These are phyloP conservation scores for Synanceia verrucosa DNA, from an alignment of 2,797 vertebrate species.

Conservation along the genomic window DNA sequence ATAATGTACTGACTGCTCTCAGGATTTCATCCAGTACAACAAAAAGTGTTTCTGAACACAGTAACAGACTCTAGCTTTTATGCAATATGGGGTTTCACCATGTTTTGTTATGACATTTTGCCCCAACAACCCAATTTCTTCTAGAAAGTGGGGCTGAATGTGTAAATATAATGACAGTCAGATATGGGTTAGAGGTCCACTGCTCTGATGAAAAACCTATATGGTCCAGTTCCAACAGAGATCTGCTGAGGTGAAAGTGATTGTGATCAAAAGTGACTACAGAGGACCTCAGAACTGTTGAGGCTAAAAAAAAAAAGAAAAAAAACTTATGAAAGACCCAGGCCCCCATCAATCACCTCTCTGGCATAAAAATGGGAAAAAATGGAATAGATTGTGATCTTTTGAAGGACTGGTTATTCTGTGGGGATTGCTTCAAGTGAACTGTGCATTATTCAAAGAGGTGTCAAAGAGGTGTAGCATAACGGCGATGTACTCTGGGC, in stretches of 20 bases:
- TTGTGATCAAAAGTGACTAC: constrained; percentile 40
- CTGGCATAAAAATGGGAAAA: constrained; percentile 3
- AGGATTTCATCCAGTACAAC: no score
- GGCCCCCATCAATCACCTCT: constrained; percentile 14
- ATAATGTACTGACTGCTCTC: no score
- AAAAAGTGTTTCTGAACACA: no score
- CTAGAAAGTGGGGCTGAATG: constrained; percentile 23
- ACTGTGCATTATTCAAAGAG: constrained; percentile 8
- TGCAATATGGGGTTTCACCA: background rate
- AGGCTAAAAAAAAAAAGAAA: constrained; percentile 4
- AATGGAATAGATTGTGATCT: background rate
- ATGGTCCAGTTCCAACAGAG: constrained; percentile 8
- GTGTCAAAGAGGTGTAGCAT: background rate
- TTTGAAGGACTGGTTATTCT: constrained; percentile 2
- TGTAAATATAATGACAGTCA: constrained; percentile 16
- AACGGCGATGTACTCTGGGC: background rate
- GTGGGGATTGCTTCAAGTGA: constrained; percentile 10
- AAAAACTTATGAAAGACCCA: constrained; percentile 6
- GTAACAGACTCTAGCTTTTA: no score
- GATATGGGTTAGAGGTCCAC: constrained; percentile 21
- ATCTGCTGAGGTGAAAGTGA: constrained; percentile 33
- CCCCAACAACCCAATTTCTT: constrained; percentile 16
- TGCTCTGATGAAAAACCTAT: constrained; percentile 39
- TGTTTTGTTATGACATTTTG: constrained; percentile 21
- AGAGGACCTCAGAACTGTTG: background rate